Conservation (phyloP, 2,113 vertebrate genomes). For the Scalopus aquaticus region DNA sequence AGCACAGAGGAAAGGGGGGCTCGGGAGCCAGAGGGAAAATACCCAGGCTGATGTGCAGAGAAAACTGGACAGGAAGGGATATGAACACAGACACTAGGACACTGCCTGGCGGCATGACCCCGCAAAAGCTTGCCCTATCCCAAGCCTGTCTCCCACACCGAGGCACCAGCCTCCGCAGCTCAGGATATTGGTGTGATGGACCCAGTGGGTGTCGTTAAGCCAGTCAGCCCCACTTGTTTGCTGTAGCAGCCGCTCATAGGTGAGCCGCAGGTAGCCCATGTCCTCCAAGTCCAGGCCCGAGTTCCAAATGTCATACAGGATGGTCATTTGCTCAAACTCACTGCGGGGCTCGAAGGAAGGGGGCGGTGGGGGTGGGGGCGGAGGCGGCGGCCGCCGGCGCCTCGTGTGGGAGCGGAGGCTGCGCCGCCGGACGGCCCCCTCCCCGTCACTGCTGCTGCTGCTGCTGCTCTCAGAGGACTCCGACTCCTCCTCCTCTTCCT, state of each 20-base stretch:
- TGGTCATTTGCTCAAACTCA: conserved; percentile 97
- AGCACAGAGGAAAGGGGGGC: not conserved
- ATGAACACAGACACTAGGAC: not conserved
- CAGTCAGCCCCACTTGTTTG: conserved; percentile 92
- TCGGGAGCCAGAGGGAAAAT: not conserved
- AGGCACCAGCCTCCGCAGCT: not conserved
- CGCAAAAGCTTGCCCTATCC: not conserved
- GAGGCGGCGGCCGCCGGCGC: conserved; percentile 47
- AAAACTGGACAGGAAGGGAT: not conserved
- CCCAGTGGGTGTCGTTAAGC: conserved; percentile 98
- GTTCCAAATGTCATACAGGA: conserved; percentile 97
- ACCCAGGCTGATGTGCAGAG: not conserved
- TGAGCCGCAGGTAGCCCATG: conserved; percentile 88
- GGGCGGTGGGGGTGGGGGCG: not conserved
- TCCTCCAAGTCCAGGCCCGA: conserved; percentile 92
- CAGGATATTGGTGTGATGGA: conserved; percentile 96
- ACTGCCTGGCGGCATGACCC: fast-evolving
- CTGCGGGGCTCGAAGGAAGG: conserved; percentile 88
- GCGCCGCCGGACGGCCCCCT: conserved; percentile 76
- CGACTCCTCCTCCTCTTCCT: conserved; percentile 83
- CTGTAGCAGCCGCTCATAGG: conserved; percentile 92
- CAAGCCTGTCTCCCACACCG: not conserved
- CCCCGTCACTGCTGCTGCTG: conserved; percentile 80
- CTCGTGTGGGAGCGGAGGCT: conserved; percentile 80
- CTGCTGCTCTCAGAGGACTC: conserved; percentile 84